Conservation (phyloP, 2,113 vertebrate genomes). For the Reinhardtius hippoglossoides region DNA sequence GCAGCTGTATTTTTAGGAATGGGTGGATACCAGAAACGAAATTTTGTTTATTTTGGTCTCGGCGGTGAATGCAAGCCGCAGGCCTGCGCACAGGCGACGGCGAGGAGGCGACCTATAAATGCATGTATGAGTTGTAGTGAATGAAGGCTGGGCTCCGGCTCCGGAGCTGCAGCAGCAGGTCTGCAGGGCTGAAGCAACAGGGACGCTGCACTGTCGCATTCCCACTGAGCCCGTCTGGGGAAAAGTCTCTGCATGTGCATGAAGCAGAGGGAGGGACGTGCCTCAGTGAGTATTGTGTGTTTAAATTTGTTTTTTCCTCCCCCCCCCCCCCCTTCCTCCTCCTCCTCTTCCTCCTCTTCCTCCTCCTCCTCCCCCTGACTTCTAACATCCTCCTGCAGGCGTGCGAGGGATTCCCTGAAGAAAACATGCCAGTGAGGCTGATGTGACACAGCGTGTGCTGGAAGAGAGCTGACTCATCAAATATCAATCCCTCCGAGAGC, state of each 20-base stretch:
- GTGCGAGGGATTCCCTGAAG: conserved; percentile 76
- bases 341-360: too few species aligned
- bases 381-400: conserved; percentile 65
- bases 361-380: conserved; percentile 11
- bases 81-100: conserved; percentile 64
- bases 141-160: background rate
- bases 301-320: background rate
- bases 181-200: conserved; percentile 68
- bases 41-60: conserved; percentile 82
- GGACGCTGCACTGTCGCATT: conserved; percentile 49
- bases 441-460: conserved; percentile 72
- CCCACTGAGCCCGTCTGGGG: conserved; percentile 10
- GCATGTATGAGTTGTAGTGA: conserved; percentile 23
- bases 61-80: conserved; percentile 70
- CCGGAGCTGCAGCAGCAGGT: background rate
- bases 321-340: too few species aligned
- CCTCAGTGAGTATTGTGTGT: conserved; percentile 7
- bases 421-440: conserved; percentile 74
- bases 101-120: conserved; percentile 64
- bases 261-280: background rate
- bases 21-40: conserved; percentile 80
- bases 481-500: conserved; percentile 57
- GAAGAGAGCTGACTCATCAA: conserved; percentile 75
- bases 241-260: conserved; percentile 11
- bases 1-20: conserved; percentile 80